These are phyloP conservation scores for Papilio aristodemus DNA, from an alignment of 1,140 invertebrate species.

Conservation along the genomic window DNA sequence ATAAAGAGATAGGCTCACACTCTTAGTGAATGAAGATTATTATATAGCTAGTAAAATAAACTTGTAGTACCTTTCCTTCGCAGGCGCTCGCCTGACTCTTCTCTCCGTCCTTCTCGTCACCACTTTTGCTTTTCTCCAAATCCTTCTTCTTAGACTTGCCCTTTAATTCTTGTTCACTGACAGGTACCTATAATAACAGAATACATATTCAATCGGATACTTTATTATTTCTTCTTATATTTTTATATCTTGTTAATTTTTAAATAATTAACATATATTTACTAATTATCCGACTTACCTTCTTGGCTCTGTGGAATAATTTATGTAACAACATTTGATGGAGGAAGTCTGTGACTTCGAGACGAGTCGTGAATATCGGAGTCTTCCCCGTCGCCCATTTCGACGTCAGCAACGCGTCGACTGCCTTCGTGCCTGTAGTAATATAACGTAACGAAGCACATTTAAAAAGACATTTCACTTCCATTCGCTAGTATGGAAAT, in stretches of 20 bases:
- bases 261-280: too few relatives aligned
- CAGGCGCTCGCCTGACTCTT: constrained; percentile 77
- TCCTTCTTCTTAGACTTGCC: constrained; percentile 84
- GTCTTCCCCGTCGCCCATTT: constrained; percentile 92
- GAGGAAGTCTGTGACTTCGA: constrained; percentile 90
- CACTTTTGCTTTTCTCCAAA: constrained; percentile 80
- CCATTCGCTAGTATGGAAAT: too few relatives aligned
- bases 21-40: too few relatives aligned
- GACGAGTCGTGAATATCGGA: constrained; percentile 90
- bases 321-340: constrained; percentile 94
- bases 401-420: constrained; percentile 95
- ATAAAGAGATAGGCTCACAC: too few relatives aligned
- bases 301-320: constrained; percentile 96
- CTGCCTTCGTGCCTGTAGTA: constrained; percentile 90
- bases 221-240: too few relatives aligned
- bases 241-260: too few relatives aligned
- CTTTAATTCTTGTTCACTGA: constrained; percentile 87
- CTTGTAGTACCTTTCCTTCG: constrained; percentile 62
- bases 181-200: constrained; percentile 80
- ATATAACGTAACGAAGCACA: too few relatives aligned
- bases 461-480: too few relatives aligned
- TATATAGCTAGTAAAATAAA: too few relatives aligned
- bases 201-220: constrained; percentile 8
- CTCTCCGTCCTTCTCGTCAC: constrained; percentile 80
- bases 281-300: too few relatives aligned